These are phyloP conservation scores for Lutjanus argentimaculatus DNA, from an alignment of 2,797 vertebrate species.

Conservation along the genomic window DNA sequence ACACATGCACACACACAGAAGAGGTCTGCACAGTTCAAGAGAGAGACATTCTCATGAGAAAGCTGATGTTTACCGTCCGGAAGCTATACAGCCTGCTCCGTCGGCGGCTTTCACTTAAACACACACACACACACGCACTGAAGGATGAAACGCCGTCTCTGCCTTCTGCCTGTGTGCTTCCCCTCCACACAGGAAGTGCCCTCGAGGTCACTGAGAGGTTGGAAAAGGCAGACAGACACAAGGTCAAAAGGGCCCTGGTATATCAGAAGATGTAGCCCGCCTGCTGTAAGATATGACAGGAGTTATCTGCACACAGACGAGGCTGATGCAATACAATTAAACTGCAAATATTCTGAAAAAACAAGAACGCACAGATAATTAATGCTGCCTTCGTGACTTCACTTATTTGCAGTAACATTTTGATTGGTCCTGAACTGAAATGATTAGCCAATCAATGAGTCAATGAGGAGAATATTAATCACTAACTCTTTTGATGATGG, in stretches of 20 bases:
- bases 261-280: conserved; percentile 2
- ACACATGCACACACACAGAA: background rate
- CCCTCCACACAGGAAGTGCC: conserved; percentile 61
- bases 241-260: conserved; percentile 13
- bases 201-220: conserved; percentile 13
- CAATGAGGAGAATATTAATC: too few species aligned
- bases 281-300: background rate
- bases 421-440: too few species aligned
- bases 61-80: conserved; percentile 56
- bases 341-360: background rate
- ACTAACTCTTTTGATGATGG: too few species aligned
- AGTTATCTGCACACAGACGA: too few species aligned
- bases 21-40: conserved; percentile 4
- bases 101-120: conserved; percentile 53
- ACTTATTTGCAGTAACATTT: too few species aligned
- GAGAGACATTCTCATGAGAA: conserved; percentile 67
- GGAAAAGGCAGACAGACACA: conserved; percentile 28
- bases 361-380: too few species aligned
- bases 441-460: too few species aligned
- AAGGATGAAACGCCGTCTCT: background rate
- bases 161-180: conserved; percentile 28
- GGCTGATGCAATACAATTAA: background rate
- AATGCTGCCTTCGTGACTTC: too few species aligned
- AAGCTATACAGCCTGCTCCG: conserved; percentile 40
- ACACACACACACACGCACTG: conserved; percentile 23